Percentiles rank a stretch among this genome's conserved stretches.
These are phyloP conservation scores for Chironomus riparius DNA, from an alignment of 2,888 invertebrate species.

Conservation along the genomic window DNA sequence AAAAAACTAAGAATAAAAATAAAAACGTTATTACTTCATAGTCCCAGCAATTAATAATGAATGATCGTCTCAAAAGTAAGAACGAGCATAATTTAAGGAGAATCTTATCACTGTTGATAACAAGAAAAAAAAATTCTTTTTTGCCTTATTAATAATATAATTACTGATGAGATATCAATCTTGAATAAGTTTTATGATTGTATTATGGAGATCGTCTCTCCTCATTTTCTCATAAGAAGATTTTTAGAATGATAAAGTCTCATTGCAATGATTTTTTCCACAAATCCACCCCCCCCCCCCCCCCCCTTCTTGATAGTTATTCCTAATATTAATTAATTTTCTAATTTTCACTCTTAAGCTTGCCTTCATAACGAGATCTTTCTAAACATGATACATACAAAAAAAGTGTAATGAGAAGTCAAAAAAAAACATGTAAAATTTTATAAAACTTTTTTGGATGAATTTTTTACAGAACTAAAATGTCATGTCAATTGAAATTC, in stretches of 20 bases:
- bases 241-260: neutral
- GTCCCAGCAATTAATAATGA: neutral
- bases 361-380: neutral
- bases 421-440: neutral
- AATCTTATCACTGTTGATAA: conserved; percentile 3
- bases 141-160: neutral
- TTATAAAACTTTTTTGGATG: neutral
- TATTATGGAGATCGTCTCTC: neutral
- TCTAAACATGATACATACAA: neutral
- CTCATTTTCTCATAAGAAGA: neutral
- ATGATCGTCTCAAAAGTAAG: neutral
- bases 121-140: neutral
- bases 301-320: neutral
- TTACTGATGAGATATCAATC: neutral
- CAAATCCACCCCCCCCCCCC: no score
- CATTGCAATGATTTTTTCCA: neutral
- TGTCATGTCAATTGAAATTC: neutral
- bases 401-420: neutral
- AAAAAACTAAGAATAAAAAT: neutral
- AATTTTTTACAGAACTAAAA: neutral
- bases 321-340: neutral
- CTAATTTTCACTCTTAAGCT: neutral
- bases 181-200: neutral
- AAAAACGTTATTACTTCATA: neutral
- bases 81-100: conserved; percentile 5